Evolutionary conservation across 2,113 vertebrate species (phyloP), one percentile per base, ranked within the genome.

Genomic region (Muscicapa adusta): DNA sequence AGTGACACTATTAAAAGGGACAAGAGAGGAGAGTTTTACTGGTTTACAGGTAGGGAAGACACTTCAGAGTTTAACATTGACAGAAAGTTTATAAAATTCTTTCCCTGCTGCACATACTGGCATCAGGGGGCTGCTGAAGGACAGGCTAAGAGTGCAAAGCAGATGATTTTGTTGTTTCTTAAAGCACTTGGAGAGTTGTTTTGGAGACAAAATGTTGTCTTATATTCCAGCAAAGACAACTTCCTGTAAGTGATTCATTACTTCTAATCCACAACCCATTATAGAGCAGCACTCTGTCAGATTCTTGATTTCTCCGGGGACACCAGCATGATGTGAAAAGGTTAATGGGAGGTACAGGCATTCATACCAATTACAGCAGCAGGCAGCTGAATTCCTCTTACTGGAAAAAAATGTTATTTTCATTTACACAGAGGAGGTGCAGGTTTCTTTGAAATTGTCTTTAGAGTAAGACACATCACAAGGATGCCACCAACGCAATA

Each of bases 231-330:
- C 70, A 87, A 91, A 93, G 43, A 84, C 66, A 90, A 75, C 42
- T 71, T 72, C 57, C 48, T 68, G 8, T 61, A 88, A 93, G 75
- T 67, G 93, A 75, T 62, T 48, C 42, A 68, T 84, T 91, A 80
- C 45, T 77, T 85, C 53, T 67, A 91, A 95, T 86, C 85, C 75
- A 88, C 42, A 82, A 3, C 10, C 70, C 54, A 84, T 89, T 92
- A 76, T 3, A 85, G 63, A 89, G 9, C 9, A 63, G 62, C 2
- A 2, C 92, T 94, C 67, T 58, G 53, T 57, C 91, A 93, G 60
- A 91, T 54, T 48, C 48, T 18, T 81, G 80, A 81, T 92, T 91
- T 89, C 88, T 93, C 89, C 36, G 23, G 29, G 89, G 86, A 83
- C 36, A 48, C 8, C 51, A 62, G 51, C 33, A 48, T n/a, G 48